Conservation (phyloP, 2,797 vertebrate genomes). For the Alauda arvensis region DNA sequence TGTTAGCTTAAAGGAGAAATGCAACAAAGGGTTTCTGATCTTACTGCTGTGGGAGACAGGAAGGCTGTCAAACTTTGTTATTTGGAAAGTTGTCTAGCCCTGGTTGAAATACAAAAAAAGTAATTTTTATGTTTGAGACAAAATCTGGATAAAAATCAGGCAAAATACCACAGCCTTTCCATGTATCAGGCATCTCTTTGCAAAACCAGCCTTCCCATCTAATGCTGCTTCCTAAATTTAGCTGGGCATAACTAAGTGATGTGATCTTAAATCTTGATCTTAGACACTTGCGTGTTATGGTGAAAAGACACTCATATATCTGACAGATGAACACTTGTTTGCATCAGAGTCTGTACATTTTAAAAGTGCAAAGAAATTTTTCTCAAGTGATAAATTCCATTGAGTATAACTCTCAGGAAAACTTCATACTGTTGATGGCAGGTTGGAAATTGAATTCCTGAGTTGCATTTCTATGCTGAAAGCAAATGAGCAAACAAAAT, state of each 20-base stretch:
- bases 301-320: not conserved
- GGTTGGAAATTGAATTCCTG: not conserved
- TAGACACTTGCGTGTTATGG: rapidly evolving
- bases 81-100: not conserved
- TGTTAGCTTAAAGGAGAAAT: not conserved
- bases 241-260: not conserved
- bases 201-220: not conserved
- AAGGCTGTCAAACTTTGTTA: not conserved
- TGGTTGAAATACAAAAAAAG: not conserved
- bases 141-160: not conserved
- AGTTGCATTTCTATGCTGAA: not conserved
- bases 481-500: not conserved
- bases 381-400: not conserved
- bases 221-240: not conserved
- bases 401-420: not conserved
- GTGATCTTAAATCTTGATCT: not conserved
- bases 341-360: not conserved
- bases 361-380: not conserved
- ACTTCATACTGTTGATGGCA: not conserved
- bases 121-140: not conserved
- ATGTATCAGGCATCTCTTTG: not conserved
- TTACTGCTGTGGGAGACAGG: not conserved
- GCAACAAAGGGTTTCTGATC: not conserved
- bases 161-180: not conserved
- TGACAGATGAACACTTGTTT: not conserved